Evolutionary conservation across 2,888 invertebrate species (phyloP), one percentile per base, ranked within the genome.

Genomic region (Dynastes maya): DNA sequence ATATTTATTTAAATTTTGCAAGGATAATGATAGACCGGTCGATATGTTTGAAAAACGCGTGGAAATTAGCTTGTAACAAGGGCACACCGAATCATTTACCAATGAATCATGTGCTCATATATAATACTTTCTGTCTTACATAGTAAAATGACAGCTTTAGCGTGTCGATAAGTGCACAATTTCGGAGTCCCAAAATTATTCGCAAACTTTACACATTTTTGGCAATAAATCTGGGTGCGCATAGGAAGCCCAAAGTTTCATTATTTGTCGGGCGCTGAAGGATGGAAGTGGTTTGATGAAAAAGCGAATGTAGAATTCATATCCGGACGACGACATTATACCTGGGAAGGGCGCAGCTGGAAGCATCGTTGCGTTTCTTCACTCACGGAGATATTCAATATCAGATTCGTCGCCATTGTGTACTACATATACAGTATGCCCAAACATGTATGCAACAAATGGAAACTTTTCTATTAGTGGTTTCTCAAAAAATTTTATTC

Each of bases 241-340:
- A 81, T 81, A 80, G 81, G 80, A 83, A 82, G 82, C 83, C 82
- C 82, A 81, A 84, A 84, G 81, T 84, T 83, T 83, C 83, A 84
- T 83, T 84, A 83, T 84, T 82, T 83, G 82, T 81, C 80, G 82
- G 80, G 80, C 78, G 71, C 22, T 67, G 80, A 79, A 78, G 79
- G 78, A 80, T 80, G 83, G 80, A 83, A 84, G 85, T 83, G 83
- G 84, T 83, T 82, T 85, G 85, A 85, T 85, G 85, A 85, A 85
- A 85, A 85, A 84, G 83, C 82, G 85, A 85, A 85, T 86, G 85
- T 84, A 80, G 85, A 84, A 85, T 85, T 86, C 85, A 85, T 86
- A 86, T 86, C 85, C 84, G 85, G 84, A 70, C 85, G 84, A 82
- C 85, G 84, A 85, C 85, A 85, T 85, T 86, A 86, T 85, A 85